These are phyloP conservation scores for Anthoscopus minutus DNA, from an alignment of 2,113 vertebrate species.

Conservation along the genomic window DNA sequence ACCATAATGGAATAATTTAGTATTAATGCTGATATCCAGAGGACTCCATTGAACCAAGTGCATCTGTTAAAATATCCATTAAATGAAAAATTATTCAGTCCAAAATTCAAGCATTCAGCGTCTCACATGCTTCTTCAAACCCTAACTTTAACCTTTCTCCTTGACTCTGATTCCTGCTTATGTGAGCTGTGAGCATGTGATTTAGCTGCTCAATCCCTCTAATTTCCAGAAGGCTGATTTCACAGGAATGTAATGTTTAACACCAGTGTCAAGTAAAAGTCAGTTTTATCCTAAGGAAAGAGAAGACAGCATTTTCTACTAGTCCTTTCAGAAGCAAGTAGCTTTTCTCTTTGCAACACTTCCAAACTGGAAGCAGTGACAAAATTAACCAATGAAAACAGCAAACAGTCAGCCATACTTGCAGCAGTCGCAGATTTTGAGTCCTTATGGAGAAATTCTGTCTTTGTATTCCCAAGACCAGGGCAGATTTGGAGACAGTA, in stretches of 20 bases:
- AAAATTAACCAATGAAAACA: neutral
- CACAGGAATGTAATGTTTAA: neutral
- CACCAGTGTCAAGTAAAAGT: accelerated
- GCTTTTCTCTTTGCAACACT: neutral
- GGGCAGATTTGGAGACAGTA: neutral
- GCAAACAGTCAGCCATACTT: neutral
- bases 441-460: neutral
- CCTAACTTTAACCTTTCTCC: neutral
- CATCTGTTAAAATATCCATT: conserved; percentile 25
- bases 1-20: conserved; percentile 44
- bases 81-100: conserved; percentile 32
- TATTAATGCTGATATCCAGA: conserved; percentile 16
- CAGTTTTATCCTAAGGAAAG: neutral
- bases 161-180: neutral
- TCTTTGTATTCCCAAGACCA: neutral
- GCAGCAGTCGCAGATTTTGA: neutral
- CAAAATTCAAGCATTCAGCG: neutral
- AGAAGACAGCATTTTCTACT: neutral
- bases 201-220: neutral
- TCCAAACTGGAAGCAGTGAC: neutral
- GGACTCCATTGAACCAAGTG: neutral
- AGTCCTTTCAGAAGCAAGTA: neutral
- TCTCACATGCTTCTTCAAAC: neutral
- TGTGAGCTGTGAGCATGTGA: neutral
- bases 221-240: neutral